Percentiles rank a stretch among this genome's conserved stretches.
Evolutionary conservation across 2,113 vertebrate genomes (phyloP).

Genomic region (Maccullochella peelii): DNA sequence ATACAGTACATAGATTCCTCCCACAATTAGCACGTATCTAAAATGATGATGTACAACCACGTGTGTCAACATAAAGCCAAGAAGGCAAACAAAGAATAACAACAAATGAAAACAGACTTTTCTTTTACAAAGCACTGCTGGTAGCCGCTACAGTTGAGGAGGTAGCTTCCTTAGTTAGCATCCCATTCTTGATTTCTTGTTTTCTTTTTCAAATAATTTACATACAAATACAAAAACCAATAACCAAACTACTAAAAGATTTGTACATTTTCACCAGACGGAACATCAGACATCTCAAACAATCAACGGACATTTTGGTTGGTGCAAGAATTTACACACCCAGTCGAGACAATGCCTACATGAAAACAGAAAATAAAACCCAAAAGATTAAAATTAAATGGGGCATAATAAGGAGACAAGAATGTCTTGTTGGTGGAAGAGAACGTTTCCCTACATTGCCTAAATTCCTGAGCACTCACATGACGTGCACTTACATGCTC

Average conservation of each 20-base stretch:
- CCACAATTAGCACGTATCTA: slow-evolving; percentile 90
- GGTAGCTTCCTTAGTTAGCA: slow-evolving; percentile 97
- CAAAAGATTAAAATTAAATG: not conserved
- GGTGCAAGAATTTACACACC: slow-evolving; percentile 49
- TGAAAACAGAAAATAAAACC: slow-evolving; percentile 8
- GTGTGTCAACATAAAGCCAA: slow-evolving; percentile 87
- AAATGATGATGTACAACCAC: slow-evolving; percentile 90
- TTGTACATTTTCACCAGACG: slow-evolving; percentile 66
- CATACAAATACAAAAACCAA: slow-evolving; percentile 56
- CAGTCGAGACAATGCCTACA: slow-evolving; percentile 26
- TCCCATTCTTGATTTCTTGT: slow-evolving; percentile 87
- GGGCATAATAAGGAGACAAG: slow-evolving; percentile 33
- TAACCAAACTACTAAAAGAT: slow-evolving; percentile 61
- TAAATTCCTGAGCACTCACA: slow-evolving; percentile 80
- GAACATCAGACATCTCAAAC: slow-evolving; percentile 39
- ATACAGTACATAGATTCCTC: slow-evolving; percentile 91
- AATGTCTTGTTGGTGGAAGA: slow-evolving; percentile 51
- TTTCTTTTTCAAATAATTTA: slow-evolving; percentile 94
- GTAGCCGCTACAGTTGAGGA: slow-evolving; percentile 93
- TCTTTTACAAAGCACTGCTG: slow-evolving; percentile 87
- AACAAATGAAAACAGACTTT: slow-evolving; percentile 83
- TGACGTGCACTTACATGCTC: slow-evolving; percentile 75
- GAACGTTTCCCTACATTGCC: slow-evolving; percentile 63
- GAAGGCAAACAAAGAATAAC: slow-evolving; percentile 77
- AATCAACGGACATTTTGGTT: slow-evolving; percentile 66